Evolutionary conservation across 2,888 invertebrate species (phyloP).

Genomic region (Poecilobothrus nobilitatus): DNA sequence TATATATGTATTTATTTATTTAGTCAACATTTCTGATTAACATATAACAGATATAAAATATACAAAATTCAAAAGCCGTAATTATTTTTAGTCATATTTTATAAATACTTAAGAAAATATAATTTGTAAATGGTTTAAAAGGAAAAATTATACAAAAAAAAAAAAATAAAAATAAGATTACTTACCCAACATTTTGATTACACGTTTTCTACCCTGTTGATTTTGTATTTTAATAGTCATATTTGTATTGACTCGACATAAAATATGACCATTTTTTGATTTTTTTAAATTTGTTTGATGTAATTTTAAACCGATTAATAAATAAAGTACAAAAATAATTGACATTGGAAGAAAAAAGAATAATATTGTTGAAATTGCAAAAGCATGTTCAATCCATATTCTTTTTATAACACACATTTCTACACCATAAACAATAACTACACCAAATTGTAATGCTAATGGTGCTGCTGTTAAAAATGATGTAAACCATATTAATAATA

Average conservation of each 20-base stretch:
- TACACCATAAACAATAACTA: slow-evolving; percentile 39
- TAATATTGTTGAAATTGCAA: slow-evolving; percentile 57
- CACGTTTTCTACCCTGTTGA: slow-evolving; percentile 57
- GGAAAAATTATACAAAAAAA: too few species aligned
- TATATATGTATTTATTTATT: too few species aligned
- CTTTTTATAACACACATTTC: slow-evolving; percentile 38
- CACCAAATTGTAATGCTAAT: slow-evolving; percentile 71
- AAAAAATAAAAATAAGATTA: slow-evolving; percentile 19
- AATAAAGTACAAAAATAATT: slow-evolving; percentile 72
- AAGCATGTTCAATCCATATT: slow-evolving; percentile 46
- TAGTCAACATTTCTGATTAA: too few species aligned
- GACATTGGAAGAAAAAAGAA: slow-evolving; percentile 87
- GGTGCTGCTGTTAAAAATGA: slow-evolving; percentile 67
- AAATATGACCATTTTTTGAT: slow-evolving; percentile 30
- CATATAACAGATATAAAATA: too few species aligned
- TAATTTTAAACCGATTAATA: slow-evolving; percentile 63
- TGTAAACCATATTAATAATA: slow-evolving; percentile 67
- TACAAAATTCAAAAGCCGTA: too few species aligned
- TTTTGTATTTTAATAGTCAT: slow-evolving; percentile 39
- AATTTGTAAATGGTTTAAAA: too few species aligned
- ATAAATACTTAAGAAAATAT: too few species aligned
- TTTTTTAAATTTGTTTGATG: slow-evolving; percentile 48
- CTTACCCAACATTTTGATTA: slow-evolving; percentile 70
- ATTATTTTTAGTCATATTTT: too few species aligned
- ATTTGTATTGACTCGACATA: slow-evolving; percentile 25